Percentiles rank a stretch among this genome's conserved stretches.
Evolutionary conservation across 2,113 vertebrate species (phyloP).

Genomic region (Odocoileus virginianus): DNA sequence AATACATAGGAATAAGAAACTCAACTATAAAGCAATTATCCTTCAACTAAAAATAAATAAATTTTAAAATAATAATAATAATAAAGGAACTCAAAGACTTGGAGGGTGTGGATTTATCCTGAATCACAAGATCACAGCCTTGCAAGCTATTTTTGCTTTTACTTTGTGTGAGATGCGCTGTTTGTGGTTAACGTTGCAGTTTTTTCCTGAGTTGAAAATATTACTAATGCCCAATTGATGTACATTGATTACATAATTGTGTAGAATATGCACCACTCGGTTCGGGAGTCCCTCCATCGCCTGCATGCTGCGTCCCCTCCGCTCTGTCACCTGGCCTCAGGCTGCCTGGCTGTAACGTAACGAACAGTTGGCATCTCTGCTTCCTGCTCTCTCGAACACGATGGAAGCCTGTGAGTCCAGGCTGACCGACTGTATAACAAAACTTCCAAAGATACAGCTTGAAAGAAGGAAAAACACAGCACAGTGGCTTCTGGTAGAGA

Average conservation of each 20-base stretch:
- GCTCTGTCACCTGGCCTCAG: too few species aligned
- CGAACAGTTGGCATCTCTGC: too few species aligned
- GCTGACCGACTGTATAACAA: not conserved
- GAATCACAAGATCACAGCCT: too few species aligned
- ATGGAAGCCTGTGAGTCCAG: not conserved
- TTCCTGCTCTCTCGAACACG: not conserved
- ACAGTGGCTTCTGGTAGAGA: too few species aligned
- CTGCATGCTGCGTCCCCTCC: not conserved
- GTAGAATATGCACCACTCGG: not conserved
- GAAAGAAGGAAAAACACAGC: not conserved
- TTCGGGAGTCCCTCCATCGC: accelerated
- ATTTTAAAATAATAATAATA: not conserved
- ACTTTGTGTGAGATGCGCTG: not conserved
- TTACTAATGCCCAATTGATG: not conserved
- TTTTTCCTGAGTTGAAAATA: not conserved
- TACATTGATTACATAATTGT: not conserved
- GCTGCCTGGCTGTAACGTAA: not conserved
- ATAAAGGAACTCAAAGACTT: not conserved
- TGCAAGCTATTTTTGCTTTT: not conserved
- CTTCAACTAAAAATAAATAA: not conserved
- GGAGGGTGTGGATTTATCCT: accelerated
- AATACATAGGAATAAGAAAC: accelerated
- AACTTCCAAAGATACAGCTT: not conserved
- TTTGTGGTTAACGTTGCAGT: not conserved
- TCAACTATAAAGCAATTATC: not conserved